Base-by-base conservation (phyloP, 2,113 vertebrate species). In the Syngnathus floridae region DNA sequence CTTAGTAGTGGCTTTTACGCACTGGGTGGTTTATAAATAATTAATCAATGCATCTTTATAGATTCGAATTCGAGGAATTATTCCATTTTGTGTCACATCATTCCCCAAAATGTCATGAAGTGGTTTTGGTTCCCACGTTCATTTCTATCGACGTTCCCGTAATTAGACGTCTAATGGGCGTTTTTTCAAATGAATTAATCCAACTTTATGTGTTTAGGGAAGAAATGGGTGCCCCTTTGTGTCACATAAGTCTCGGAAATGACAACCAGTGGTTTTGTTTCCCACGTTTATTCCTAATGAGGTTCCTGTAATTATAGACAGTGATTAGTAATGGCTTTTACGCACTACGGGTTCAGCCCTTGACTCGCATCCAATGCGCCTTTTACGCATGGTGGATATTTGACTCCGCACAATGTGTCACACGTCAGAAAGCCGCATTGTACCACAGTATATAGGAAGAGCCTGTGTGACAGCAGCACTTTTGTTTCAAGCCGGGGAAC, bases 371-470 rank as follows among this genome's bases (percentile, higher is more conserved):
- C 57, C 72, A 4, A 66, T 59, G 74, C 80, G 79, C 77, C 36
- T 80, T 86, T 88, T 83, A 86, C 79, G 77, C 83, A 74, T 76
- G n/a, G 58, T 69, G 68, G 83, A 79, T 84, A 88, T 85, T 85
- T 84, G 85, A 88, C 82, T 85, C 83, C 67, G 63, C 73, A 74
- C 59, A 35, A 69, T 71, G 80, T 76, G 74, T 84, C 79, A 67
- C 75, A 22, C n/a, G 73, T 79, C 82, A 83, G 73, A 77, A 73
- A 72, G 35, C 45, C 65, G 48, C 72, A 72, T 75, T 72, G 75
- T 80, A 78, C 76, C 74, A 31, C 54, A 26, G 26, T 56, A 56
- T 56, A 81, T 82, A 84, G 78, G 68, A 76, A 78, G 72, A 71
- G 52, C 62, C 46, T 70, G 72, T 49, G 62, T 59, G 64, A 69